phyloP scores from a whole-genome alignment of 1,140 invertebrate species.

The Drosophila bocki region DNA sequence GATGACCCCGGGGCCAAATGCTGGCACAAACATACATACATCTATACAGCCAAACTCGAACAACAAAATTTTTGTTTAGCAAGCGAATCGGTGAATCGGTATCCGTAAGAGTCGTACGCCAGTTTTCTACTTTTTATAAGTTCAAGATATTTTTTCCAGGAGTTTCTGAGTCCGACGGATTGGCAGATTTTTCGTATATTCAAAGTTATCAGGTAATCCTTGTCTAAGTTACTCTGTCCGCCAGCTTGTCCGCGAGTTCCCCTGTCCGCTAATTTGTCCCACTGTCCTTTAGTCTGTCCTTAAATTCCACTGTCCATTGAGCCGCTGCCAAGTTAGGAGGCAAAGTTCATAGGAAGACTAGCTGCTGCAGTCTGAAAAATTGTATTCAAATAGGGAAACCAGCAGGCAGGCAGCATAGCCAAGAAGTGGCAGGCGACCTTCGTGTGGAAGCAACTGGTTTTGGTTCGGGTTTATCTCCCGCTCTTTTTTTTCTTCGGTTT shows the following conservation, averaged over 20 bases:
- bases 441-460: slow-evolving; percentile 74
- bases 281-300: background rate
- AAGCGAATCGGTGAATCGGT: slow-evolving; percentile 49
- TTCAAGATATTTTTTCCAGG: no score
- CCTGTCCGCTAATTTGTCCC: background rate
- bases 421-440: slow-evolving; percentile 55
- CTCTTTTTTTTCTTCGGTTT: slow-evolving; percentile 23
- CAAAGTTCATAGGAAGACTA: slow-evolving; percentile 70
- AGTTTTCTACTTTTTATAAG: slow-evolving; percentile 1
- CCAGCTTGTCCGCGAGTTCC: background rate
- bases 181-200: background rate
- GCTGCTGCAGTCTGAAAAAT: slow-evolving; percentile 57
- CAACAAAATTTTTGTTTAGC: slow-evolving; percentile 55
- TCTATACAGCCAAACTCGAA: slow-evolving; percentile 30
- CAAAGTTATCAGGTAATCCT: background rate
- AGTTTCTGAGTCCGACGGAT: background rate
- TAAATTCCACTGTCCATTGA: slow-evolving; percentile 26
- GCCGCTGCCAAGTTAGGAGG: slow-evolving; percentile 52
- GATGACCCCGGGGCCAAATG: slow-evolving; percentile 38
- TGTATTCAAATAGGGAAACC: slow-evolving; percentile 60
- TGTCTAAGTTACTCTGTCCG: no score
- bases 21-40: slow-evolving; percentile 2
- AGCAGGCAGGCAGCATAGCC: slow-evolving; percentile 1
- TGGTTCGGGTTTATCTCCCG: slow-evolving; percentile 31
- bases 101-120: slow-evolving; percentile 29